Conservation (phyloP, 1,140 invertebrate genomes). For the Drosophila seguyi region DNA sequence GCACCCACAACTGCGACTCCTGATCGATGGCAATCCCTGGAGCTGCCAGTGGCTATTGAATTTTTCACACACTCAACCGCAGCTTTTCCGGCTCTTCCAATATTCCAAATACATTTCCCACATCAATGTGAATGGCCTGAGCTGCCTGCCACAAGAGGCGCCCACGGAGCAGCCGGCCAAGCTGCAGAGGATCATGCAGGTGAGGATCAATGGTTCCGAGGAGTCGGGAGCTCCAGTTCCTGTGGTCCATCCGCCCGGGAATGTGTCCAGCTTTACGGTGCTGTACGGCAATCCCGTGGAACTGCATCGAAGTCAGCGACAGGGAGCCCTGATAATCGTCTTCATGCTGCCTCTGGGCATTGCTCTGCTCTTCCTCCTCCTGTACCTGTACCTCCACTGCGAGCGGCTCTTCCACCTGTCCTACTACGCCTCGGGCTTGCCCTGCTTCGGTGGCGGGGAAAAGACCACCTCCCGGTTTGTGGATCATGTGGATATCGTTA, state of each 20-base stretch:
- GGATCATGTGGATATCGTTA: constrained; percentile 79
- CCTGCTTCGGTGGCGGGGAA: constrained; percentile 53
- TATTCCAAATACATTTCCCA: constrained; percentile 80
- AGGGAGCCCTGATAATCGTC: constrained; percentile 73
- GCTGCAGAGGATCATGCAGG: constrained; percentile 28
- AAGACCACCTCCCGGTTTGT: constrained; percentile 56
- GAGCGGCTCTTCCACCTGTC: constrained; percentile 79
- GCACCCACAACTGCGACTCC: constrained; percentile 48
- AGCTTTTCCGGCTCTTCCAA: constrained; percentile 71
- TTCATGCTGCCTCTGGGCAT: constrained; percentile 80
- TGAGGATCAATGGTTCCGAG: constrained; percentile 8
- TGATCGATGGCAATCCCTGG: constrained; percentile 77
- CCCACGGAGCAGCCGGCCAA: constrained; percentile 5
- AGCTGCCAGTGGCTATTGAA: constrained; percentile 77
- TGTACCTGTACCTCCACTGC: constrained; percentile 80
- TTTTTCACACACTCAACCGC: constrained; percentile 68
- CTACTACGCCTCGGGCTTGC: constrained; percentile 58
- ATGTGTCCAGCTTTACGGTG: constrained; percentile 71
- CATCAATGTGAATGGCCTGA: constrained; percentile 81
- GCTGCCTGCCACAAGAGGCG: constrained; percentile 54
- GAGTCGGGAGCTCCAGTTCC: background rate
- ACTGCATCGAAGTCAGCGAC: constrained; percentile 67
- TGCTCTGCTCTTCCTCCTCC: constrained; percentile 69
- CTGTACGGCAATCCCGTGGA: constrained; percentile 73
- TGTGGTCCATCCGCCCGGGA: constrained; percentile 32